Evolutionary conservation across 2,113 vertebrate genomes (phyloP).

Genomic region (Echinops telfairi): DNA sequence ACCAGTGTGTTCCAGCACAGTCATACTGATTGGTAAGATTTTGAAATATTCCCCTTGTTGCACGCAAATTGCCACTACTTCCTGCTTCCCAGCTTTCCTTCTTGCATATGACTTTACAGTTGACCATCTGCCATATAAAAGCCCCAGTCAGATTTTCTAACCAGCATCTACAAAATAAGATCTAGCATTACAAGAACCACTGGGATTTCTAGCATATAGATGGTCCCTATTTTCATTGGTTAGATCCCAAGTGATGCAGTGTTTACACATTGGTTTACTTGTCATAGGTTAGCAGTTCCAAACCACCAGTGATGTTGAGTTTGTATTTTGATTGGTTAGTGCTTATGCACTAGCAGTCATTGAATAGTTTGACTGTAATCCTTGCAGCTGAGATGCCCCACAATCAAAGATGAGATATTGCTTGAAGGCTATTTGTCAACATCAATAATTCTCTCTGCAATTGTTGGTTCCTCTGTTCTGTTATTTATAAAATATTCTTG

Average conservation of each 20-base stretch:
- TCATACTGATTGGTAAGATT: constrained; percentile 18
- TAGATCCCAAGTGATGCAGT: not conserved
- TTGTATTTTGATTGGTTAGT: no score
- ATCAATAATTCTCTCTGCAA: not conserved
- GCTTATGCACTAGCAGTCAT: not conserved
- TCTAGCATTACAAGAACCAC: no score
- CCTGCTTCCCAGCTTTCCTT: not conserved
- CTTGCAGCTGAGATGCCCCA: not conserved
- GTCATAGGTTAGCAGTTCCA: no score
- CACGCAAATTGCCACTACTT: not conserved
- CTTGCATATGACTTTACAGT: no score
- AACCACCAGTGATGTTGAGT: no score
- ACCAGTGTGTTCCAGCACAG: not conserved
- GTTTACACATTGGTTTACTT: not conserved
- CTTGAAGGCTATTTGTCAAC: not conserved
- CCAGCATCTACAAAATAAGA: no score
- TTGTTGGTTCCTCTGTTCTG: not conserved
- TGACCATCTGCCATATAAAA: no score
- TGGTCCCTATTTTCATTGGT: not conserved
- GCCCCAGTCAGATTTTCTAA: no score
- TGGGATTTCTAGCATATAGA: no score
- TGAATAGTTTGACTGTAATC: not conserved
- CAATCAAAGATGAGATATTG: not conserved
- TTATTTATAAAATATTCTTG: not conserved
- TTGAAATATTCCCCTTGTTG: not conserved